These are phyloP conservation scores for Drosophila suzukii DNA, from an alignment of 1,140 invertebrate species.

Conservation along the genomic window DNA sequence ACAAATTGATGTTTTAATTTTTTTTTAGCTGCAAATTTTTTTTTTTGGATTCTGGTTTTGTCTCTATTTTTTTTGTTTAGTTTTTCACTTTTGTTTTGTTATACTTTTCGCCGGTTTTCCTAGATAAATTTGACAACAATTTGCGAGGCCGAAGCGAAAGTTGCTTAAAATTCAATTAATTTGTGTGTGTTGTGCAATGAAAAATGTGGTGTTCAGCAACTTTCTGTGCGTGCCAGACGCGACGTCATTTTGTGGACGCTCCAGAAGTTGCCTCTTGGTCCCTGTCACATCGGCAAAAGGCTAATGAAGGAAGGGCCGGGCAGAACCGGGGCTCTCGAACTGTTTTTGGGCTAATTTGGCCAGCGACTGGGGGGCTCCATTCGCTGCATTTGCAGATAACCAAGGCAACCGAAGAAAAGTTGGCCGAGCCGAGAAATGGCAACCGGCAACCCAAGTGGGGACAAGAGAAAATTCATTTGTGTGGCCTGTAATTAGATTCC, in stretches of 20 bases:
- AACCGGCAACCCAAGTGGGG: slow-evolving; percentile 7
- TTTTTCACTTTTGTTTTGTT: slow-evolving; percentile 3
- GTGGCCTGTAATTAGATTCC: slow-evolving; percentile 72
- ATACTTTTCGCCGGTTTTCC: slow-evolving; percentile 30
- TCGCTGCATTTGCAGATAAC: slow-evolving; percentile 57
- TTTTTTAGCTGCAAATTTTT: background rate
- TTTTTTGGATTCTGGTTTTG: slow-evolving; percentile 8
- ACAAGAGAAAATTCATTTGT: slow-evolving; percentile 52
- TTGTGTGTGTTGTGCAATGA: slow-evolving; percentile 70
- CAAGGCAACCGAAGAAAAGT: slow-evolving; percentile 64
- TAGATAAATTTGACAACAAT: slow-evolving; percentile 69
- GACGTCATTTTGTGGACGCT: slow-evolving; percentile 19
- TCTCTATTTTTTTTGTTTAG: slow-evolving; percentile 6
- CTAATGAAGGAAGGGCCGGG: slow-evolving; percentile 3
- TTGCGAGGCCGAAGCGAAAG: slow-evolving; percentile 57
- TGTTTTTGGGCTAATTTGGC: slow-evolving; percentile 71
- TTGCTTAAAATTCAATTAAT: slow-evolving; percentile 81
- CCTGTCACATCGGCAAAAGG: slow-evolving; percentile 15
- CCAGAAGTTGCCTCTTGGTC: slow-evolving; percentile 39
- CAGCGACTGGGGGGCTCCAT: slow-evolving; percentile 39
- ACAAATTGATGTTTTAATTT: slow-evolving; percentile 3
- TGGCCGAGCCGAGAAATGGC: slow-evolving; percentile 15
- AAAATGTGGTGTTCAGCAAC: slow-evolving; percentile 63
- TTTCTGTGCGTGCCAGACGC: slow-evolving; percentile 63
- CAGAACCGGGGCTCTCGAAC: slow-evolving; percentile 5